These are phyloP conservation scores for Harpagoxenus sublaevis DNA, from an alignment of 2,888 invertebrate species.

Conservation along the genomic window DNA sequence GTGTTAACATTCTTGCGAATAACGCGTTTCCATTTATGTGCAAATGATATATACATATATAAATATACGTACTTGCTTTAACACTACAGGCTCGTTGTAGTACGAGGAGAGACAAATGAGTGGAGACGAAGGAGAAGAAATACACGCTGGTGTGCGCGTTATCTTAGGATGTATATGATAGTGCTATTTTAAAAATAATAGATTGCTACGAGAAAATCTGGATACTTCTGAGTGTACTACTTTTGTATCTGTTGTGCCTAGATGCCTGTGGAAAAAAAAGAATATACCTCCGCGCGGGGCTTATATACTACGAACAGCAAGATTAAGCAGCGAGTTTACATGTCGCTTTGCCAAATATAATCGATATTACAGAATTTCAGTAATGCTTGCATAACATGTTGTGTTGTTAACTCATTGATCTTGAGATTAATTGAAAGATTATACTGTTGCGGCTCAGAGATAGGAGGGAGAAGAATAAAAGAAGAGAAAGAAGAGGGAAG, in stretches of 20 bases:
- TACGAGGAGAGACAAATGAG: conserved; percentile 45
- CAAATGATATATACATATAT: conserved; percentile 57
- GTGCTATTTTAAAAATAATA: conserved; percentile 74
- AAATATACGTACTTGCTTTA: conserved; percentile 70
- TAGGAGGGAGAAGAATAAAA: conserved; percentile 25
- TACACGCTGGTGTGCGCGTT: conserved; percentile 47
- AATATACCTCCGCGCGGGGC: conserved; percentile 36
- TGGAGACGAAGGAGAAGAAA: conserved; percentile 37
- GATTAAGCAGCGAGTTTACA: conserved; percentile 69
- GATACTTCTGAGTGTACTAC: conserved; percentile 76
- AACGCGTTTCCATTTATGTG: conserved; percentile 66
- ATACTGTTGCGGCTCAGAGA: conserved; percentile 60
- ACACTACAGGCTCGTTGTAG: conserved; percentile 71
- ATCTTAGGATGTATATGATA: conserved; percentile 73
- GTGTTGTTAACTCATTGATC: conserved; percentile 73
- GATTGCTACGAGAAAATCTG: conserved; percentile 69
- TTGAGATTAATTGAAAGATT: conserved; percentile 64
- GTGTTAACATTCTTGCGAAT: conserved; percentile 67
- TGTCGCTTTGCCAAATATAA: conserved; percentile 76
- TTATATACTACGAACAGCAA: conserved; percentile 60
- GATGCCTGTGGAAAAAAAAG: conserved; percentile 74
- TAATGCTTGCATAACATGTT: conserved; percentile 73
- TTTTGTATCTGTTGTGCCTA: conserved; percentile 78
- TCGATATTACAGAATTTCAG: conserved; percentile 72
- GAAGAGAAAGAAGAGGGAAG: conserved; percentile 49